Percentiles rank a stretch among this genome's conserved stretches.
Conservation (phyloP, 2,888 invertebrate species). For the Callinectes sapidus region DNA sequence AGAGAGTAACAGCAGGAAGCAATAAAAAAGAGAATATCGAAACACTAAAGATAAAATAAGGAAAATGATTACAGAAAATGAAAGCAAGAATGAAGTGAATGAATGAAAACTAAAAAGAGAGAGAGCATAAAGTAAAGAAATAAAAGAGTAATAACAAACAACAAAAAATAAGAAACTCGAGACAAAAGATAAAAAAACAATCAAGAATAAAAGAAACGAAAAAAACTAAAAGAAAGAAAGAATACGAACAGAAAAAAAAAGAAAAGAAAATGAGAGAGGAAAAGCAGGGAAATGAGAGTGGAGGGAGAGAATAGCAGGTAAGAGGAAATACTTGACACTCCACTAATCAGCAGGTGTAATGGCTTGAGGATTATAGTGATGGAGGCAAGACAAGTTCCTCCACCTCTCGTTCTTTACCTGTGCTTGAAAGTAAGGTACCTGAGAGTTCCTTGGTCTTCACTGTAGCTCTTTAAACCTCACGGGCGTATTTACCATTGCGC, state of each 20-base stretch:
- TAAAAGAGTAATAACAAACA: no score
- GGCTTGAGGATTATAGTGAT: not conserved
- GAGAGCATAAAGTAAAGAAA: not conserved
- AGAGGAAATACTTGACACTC: not conserved
- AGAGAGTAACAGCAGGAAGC: no score
- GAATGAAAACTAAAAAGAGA: not conserved
- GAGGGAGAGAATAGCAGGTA: not conserved
- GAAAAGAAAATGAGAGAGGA: not conserved
- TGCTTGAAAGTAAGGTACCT: not conserved
- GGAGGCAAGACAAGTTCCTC: not conserved
- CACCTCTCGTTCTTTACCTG: not conserved
- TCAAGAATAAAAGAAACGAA: not conserved
- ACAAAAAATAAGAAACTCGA: not conserved
- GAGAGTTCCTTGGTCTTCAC: not conserved
- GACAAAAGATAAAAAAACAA: not conserved
- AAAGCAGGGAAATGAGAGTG: not conserved
- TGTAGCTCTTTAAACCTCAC: not conserved
- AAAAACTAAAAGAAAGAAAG: not conserved
- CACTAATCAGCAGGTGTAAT: slow-evolving; percentile 20
- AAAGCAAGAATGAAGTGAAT: no score
- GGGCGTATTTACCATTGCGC: not conserved
- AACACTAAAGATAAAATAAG: not conserved
- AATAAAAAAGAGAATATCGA: no score
- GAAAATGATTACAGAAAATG: not conserved
- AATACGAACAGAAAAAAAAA: not conserved